Conservation (phyloP, 2,113 vertebrate genomes). For the Cottus gobio region DNA sequence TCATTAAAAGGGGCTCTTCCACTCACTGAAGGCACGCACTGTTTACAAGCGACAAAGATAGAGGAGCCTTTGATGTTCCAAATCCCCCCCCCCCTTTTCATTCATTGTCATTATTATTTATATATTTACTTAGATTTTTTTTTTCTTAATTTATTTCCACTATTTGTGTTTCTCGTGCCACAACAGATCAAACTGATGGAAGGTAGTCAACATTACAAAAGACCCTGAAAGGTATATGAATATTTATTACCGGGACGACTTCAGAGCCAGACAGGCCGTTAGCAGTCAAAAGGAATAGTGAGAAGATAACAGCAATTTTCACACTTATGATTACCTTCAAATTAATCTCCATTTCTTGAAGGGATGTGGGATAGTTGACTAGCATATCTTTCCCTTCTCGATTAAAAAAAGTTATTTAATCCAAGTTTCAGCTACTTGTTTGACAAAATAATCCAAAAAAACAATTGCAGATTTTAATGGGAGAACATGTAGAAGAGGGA, state of each 20-base stretch:
- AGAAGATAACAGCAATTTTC: slow-evolving; percentile 81
- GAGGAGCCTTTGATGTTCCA: slow-evolving; percentile 83
- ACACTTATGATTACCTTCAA: slow-evolving; percentile 81
- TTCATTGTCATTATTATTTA: slow-evolving; percentile 79
- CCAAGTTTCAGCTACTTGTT: slow-evolving; percentile 66
- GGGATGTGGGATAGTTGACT: slow-evolving; percentile 72
- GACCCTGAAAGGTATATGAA: slow-evolving; percentile 78
- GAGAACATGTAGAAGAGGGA: neutral
- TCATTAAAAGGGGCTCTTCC: slow-evolving; percentile 82
- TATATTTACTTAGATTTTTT: slow-evolving; percentile 70
- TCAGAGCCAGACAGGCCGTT: slow-evolving; percentile 74
- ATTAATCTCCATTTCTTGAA: slow-evolving; percentile 80
- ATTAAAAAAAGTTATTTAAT: slow-evolving; percentile 72
- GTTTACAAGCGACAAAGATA: slow-evolving; percentile 84
- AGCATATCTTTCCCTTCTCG: slow-evolving; percentile 68
- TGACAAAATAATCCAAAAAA: slow-evolving; percentile 65
- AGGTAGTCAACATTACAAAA: slow-evolving; percentile 79
- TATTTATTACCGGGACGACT: slow-evolving; percentile 76
- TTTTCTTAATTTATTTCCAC: slow-evolving; percentile 60
- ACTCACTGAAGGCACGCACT: slow-evolving; percentile 80
- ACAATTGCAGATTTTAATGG: slow-evolving; percentile 57
- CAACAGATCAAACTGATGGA: slow-evolving; percentile 79
- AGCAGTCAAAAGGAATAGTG: slow-evolving; percentile 73
- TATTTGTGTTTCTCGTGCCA: slow-evolving; percentile 71
- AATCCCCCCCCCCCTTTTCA: slow-evolving; percentile 45